A percentile compares a stretch with the other conserved stretches of the same genome.
These are phyloP conservation scores for Gymnothorax javanicus DNA, from an alignment of 2,797 vertebrate species.

Conservation along the genomic window DNA sequence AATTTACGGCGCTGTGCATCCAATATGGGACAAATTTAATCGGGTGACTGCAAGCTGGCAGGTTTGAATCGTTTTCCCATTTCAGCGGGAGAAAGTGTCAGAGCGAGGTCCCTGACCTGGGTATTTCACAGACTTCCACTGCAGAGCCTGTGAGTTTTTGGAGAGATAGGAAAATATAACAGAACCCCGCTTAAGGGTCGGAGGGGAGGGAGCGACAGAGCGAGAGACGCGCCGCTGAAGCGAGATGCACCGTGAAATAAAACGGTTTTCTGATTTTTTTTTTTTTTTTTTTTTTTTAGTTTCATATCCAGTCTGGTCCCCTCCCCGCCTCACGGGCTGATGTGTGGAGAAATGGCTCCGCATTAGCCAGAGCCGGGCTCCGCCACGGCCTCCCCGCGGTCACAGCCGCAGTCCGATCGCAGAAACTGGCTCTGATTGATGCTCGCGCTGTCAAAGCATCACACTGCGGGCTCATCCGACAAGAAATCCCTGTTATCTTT, in stretches of 20 bases:
- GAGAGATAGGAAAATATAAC: background rate
- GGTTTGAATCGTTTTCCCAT: background rate
- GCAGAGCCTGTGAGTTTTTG: background rate
- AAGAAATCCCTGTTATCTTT: background rate
- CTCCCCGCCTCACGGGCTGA: background rate
- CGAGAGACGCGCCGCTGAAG: too few relatives aligned
- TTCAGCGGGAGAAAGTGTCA: background rate
- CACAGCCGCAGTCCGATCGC: background rate
- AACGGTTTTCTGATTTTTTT: slow-evolving; percentile 3
- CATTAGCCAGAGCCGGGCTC: background rate
- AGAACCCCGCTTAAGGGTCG: background rate
- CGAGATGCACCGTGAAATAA: background rate
- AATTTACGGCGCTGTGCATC: background rate
- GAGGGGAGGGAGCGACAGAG: background rate
- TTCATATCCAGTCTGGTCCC: slow-evolving; percentile 18
- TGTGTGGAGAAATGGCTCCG: background rate
- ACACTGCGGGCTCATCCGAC: background rate
- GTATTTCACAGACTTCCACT: background rate
- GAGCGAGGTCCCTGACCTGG: background rate
- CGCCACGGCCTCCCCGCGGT: background rate
- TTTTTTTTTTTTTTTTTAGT: slow-evolving; percentile 12
- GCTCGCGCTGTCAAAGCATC: slow-evolving; percentile 26
- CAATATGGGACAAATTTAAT: background rate
- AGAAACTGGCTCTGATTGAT: slow-evolving; percentile 4
- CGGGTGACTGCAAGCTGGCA: background rate